Base-by-base conservation (phyloP, 1,140 invertebrate genomes). In the Bombus fervidus region DNA sequence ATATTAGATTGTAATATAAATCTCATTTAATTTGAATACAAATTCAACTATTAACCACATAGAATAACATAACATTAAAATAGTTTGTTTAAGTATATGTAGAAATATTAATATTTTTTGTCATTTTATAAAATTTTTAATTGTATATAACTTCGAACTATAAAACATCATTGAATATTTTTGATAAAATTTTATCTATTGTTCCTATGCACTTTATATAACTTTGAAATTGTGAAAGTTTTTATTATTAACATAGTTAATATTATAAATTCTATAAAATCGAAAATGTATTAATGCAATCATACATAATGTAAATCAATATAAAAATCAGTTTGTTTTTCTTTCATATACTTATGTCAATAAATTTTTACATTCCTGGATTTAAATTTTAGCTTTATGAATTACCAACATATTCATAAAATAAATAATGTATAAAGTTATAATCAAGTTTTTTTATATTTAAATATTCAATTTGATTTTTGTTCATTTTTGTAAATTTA, bases 101-200 rank as follows among this genome's bases (percentile, higher is more conserved):
- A 82, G 28, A 37, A 82, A 75, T 64, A 39, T 3, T 39, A 73
- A 57, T 64, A 64, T 73, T 31, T 31, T 81, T 73, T 18, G n/a
- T 43, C 28, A 34, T 43, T 18, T 72, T 73, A 81, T 43, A 64
- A 43, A 82, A 82, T 72, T 74, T 82, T 43, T 66, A 47, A 74
- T 12, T 62, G 18, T n/a, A 13, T 82, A 75, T 15, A 74, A 82
- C 8, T 39, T 75, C 6, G 13, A 75, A 75, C 25, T 31, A 66
- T 41, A 82, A 41, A 81, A 81, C 31, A 72, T 25, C 18, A 12
- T 47, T 75, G n/a, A 77, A 77, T 59, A 39, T 77, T 77, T 37
- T 41, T 62, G 31, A 41, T 62, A 28, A n/a, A 77, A 77, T 77
- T 77, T 77, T 59, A 77, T 18, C 34, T 41, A 62, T 41, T 53